A percentile compares a stretch with the other conserved stretches of the same genome.
phyloP scores from a whole-genome alignment of 2,888 invertebrate species.

The Opisthograptis luteolata region DNA sequence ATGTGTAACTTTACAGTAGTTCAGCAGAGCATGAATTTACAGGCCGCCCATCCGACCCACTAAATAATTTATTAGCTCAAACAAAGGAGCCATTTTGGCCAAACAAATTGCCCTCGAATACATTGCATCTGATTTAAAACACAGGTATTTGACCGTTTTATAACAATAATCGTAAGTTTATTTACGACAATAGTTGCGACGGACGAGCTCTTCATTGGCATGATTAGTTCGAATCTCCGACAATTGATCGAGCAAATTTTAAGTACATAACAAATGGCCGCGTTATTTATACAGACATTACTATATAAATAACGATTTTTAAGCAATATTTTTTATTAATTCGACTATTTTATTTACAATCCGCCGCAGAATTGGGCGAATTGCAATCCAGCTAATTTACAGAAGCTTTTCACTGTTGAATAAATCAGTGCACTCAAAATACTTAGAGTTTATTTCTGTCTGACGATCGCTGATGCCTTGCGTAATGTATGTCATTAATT shows the following conservation, averaged over 20 bases:
- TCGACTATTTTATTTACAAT: constrained; percentile 49
- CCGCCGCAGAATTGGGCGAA: constrained; percentile 50
- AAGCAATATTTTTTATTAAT: constrained; percentile 58
- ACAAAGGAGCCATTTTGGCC: constrained; percentile 64
- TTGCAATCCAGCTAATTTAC: constrained; percentile 56
- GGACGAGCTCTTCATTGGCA: constrained; percentile 54
- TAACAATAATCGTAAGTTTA: constrained; percentile 64
- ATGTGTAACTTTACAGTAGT: constrained; percentile 54
- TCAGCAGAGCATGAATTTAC: constrained; percentile 58
- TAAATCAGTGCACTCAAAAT: constrained; percentile 63
- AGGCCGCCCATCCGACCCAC: constrained; percentile 46
- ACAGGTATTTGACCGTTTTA: constrained; percentile 77
- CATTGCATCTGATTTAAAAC: constrained; percentile 70
- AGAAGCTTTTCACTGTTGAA: constrained; percentile 45
- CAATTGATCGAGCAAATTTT: constrained; percentile 59
- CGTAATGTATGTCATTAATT: constrained; percentile 65
- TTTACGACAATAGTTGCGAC: constrained; percentile 60
- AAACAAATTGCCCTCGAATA: constrained; percentile 63
- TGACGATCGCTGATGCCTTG: constrained; percentile 56
- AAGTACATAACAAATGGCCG: constrained; percentile 57
- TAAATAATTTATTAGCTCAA: constrained; percentile 69
- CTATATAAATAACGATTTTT: too few species aligned
- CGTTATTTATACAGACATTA: constrained; percentile 53
- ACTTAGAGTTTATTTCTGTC: constrained; percentile 54
- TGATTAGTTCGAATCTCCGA: constrained; percentile 58